phyloP scores from a whole-genome alignment of 2,797 vertebrate species.

The Hozukius guyotensis region DNA sequence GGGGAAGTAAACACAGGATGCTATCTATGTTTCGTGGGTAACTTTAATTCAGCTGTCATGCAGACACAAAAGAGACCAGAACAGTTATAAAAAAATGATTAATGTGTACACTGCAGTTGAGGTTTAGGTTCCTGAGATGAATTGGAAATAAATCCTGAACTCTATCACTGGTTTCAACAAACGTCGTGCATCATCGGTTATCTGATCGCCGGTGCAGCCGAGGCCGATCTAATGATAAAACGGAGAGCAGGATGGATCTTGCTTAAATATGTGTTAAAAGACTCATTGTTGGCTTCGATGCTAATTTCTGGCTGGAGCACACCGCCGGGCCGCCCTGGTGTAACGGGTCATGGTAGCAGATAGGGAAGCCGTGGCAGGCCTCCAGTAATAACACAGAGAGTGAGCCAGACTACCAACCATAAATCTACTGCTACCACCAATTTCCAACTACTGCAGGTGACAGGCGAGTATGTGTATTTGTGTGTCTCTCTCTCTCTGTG shows the following conservation, averaged over 20 bases:
- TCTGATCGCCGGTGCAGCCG: slow-evolving; percentile 16
- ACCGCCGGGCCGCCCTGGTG: slow-evolving; percentile 77
- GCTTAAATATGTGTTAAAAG: slow-evolving; percentile 59
- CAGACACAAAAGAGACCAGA: background rate
- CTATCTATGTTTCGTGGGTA: background rate
- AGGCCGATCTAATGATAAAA: slow-evolving; percentile 59
- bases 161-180: background rate
- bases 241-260: slow-evolving; percentile 57
- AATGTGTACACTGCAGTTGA: background rate
- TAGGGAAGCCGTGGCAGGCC: slow-evolving; percentile 79
- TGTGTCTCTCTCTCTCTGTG: background rate
- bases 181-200: slow-evolving; percentile 5
- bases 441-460: slow-evolving; percentile 69
- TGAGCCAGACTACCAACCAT: slow-evolving; percentile 70
- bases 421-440: slow-evolving; percentile 82
- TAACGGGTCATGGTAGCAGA: slow-evolving; percentile 81
- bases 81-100: background rate
- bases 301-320: slow-evolving; percentile 66
- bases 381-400: slow-evolving; percentile 82
- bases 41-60: background rate
- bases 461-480: slow-evolving; percentile 21
- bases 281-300: slow-evolving; percentile 51
- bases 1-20: slow-evolving; percentile 8
- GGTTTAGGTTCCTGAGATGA: background rate
- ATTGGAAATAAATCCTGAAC: slow-evolving; percentile 9